Evolutionary conservation across 2,888 invertebrate genomes (phyloP).

Genomic region (Gandaritis pyraliata): DNA sequence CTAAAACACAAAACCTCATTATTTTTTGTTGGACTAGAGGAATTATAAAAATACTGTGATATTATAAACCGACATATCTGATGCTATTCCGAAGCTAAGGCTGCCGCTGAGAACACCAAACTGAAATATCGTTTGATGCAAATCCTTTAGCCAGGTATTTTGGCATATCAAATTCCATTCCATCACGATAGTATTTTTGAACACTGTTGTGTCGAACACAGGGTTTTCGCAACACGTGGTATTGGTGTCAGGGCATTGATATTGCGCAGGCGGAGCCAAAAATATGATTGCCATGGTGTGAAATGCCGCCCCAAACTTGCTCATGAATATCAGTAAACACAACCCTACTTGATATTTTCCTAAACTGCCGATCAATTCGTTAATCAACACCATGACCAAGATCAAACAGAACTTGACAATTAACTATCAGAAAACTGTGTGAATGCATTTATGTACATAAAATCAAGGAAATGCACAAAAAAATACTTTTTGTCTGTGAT

Average conservation of each 20-base stretch:
- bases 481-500: not conserved
- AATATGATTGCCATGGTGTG: constrained; percentile 82
- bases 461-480: not conserved
- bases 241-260: constrained; percentile 47
- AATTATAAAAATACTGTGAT: not conserved
- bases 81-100: constrained; percentile 87
- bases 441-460: constrained; percentile 6
- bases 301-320: constrained; percentile 80
- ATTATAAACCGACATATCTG: constrained; percentile 86
- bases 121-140: constrained; percentile 90
- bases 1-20: constrained; percentile 70
- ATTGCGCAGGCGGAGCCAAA: constrained; percentile 71
- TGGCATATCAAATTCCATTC: constrained; percentile 91
- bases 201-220: constrained; percentile 85
- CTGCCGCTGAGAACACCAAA: constrained; percentile 89
- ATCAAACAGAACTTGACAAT: not conserved
- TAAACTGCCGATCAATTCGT: constrained; percentile 72
- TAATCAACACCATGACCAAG: constrained; percentile 58
- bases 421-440: not conserved
- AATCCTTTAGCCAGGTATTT: constrained; percentile 85
- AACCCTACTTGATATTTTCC: constrained; percentile 80
- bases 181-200: constrained; percentile 87
- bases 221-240: constrained; percentile 79
- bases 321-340: constrained; percentile 68
- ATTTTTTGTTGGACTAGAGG: not conserved